A percentile compares a stretch with the other conserved stretches of the same genome.
These are phyloP conservation scores for Chrysochloris asiatica DNA, from an alignment of 2,113 vertebrate species.

Conservation along the genomic window DNA sequence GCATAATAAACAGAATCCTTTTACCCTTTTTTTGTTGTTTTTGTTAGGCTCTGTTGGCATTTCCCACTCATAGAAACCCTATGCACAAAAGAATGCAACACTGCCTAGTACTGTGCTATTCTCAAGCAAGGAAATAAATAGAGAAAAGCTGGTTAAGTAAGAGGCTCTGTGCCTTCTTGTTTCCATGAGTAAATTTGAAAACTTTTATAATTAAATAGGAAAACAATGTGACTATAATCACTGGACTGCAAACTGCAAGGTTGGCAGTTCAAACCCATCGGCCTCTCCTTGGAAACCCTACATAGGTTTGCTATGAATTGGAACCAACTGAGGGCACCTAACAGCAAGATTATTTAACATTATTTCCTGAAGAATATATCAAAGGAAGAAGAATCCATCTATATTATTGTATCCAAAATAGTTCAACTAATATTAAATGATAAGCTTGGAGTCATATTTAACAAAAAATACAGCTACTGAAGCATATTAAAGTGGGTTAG, in stretches of 20 bases:
- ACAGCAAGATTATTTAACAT: neutral
- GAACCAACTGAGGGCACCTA: too few species aligned
- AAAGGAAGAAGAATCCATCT: neutral
- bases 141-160: neutral
- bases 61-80: too few species aligned
- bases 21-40: too few species aligned
- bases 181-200: slow-evolving; percentile 10
- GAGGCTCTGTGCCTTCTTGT: neutral
- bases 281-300: too few species aligned
- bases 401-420: neutral
- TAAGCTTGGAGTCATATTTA: neutral
- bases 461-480: neutral
- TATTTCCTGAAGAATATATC: slow-evolving; percentile 19
- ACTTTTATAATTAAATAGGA: neutral
- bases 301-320: too few species aligned
- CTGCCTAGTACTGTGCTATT: too few species aligned
- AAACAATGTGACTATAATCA: too few species aligned
- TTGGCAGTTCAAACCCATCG: too few species aligned
- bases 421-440: slow-evolving; percentile 40
- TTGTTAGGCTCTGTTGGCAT: too few species aligned
- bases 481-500: neutral
- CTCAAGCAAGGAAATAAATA: neutral
- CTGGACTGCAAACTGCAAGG: too few species aligned
- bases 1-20: neutral
- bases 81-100: too few species aligned